These are phyloP conservation scores for Himalopsyche phryganea DNA, from an alignment of 1,140 invertebrate genomes.

Conservation along the genomic window DNA sequence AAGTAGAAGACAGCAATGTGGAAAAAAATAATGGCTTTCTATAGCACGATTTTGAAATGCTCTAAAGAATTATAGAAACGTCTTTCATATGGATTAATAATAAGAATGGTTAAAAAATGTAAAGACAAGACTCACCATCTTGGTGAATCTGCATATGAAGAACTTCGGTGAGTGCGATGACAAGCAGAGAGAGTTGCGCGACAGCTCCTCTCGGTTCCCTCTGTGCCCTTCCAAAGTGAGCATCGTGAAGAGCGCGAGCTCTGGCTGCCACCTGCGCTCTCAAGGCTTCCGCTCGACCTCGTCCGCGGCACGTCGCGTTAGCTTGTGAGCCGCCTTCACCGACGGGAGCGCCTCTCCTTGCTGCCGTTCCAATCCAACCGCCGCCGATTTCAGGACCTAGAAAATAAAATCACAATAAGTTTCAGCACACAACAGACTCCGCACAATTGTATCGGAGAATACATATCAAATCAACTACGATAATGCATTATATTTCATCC, in stretches of 20 bases:
- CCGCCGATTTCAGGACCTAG: slow-evolving; percentile 48
- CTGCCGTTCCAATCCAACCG: slow-evolving; percentile 45
- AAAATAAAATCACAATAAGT: no score
- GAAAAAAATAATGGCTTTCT: no score
- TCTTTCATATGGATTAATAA: no score
- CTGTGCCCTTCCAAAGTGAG: slow-evolving; percentile 44
- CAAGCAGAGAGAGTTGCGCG: slow-evolving; percentile 1
- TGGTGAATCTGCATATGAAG: slow-evolving; percentile 6
- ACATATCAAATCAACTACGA: no score
- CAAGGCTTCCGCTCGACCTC: slow-evolving; percentile 44
- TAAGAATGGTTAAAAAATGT: no score
- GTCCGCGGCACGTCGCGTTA: slow-evolving; percentile 19
- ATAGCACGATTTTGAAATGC: no score
- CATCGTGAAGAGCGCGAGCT: slow-evolving; percentile 44
- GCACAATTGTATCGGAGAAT: no score
- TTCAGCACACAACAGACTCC: no score
- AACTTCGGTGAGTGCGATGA: slow-evolving; percentile 2
- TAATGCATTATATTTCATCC: no score
- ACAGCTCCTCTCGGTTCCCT: slow-evolving; percentile 38
- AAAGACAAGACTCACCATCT: slow-evolving; percentile 4
- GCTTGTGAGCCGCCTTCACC: neutral
- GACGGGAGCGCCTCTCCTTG: slow-evolving; percentile 30
- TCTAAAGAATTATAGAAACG: no score
- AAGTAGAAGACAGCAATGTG: no score
- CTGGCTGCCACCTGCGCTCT: slow-evolving; percentile 44